Evolutionary conservation across 2,797 vertebrate genomes (phyloP).

Genomic region (Poeciliopsis gracilis): DNA sequence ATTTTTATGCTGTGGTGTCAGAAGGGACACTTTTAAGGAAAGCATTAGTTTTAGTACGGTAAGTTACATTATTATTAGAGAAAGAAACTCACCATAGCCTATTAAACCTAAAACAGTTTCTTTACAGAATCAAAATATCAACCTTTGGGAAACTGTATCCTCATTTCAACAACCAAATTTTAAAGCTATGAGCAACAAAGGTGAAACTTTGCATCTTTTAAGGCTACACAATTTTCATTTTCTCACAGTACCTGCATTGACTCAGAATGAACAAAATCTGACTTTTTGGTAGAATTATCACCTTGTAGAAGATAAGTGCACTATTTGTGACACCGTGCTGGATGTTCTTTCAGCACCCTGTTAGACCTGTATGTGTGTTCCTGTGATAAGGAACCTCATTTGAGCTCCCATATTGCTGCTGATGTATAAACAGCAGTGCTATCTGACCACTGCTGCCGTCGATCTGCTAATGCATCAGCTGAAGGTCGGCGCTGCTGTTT

Average conservation of each 20-base stretch:
- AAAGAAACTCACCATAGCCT: not conserved
- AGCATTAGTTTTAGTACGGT: not conserved
- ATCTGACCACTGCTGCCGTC: constrained; percentile 21
- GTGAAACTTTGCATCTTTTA: not conserved
- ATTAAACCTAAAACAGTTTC: not conserved
- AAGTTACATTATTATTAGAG: not conserved
- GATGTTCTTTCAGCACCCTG: not conserved
- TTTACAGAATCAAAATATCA: not conserved
- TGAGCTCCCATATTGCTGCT: constrained; percentile 27
- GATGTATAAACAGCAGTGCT: constrained; percentile 49
- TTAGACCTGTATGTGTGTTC: not conserved
- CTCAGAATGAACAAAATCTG: constrained; percentile 2
- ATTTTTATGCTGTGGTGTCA: too few species aligned
- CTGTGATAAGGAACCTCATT: constrained; percentile 43
- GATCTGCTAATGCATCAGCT: constrained; percentile 33
- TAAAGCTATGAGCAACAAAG: not conserved
- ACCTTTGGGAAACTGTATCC: not conserved
- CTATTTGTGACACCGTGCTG: constrained; percentile 6
- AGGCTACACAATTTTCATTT: not conserved
- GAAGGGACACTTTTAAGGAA: not conserved
- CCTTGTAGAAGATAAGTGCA: constrained; percentile 2
- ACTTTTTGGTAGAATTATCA: constrained; percentile 9
- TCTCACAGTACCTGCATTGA: not conserved
- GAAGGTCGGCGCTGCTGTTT: constrained; percentile 64
- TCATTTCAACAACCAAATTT: not conserved